A percentile compares a stretch with the other conserved stretches of the same genome.
These are phyloP conservation scores for Anthrax anthrax DNA, from an alignment of 2,888 invertebrate species.

Conservation along the genomic window DNA sequence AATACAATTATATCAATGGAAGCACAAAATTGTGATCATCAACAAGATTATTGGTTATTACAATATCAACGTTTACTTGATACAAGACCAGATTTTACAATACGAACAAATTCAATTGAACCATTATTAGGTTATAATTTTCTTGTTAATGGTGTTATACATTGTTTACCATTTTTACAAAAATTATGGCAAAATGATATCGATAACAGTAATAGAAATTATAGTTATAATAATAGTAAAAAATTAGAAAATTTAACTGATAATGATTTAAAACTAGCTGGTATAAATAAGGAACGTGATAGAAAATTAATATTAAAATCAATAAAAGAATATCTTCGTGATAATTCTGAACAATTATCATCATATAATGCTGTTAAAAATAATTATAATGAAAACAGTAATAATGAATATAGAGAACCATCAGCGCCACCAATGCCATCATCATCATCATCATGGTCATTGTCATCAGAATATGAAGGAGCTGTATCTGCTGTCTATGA, in stretches of 20 bases:
- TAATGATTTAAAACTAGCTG: conserved; percentile 42
- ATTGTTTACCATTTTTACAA: conserved; percentile 56
- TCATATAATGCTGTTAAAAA: neutral
- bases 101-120: conserved; percentile 47
- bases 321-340: conserved; percentile 42
- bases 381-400: conserved; percentile 1
- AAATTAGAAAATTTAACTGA: conserved; percentile 35
- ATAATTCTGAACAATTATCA: neutral
- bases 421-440: conserved; percentile 23
- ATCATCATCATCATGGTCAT: conserved; percentile 19
- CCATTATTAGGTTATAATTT: conserved; percentile 53
- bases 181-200: conserved; percentile 18
- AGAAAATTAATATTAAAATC: conserved; percentile 47
- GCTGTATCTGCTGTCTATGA: neutral
- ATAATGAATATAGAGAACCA: too few relatives aligned
- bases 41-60: conserved; percentile 54
- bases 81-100: conserved; percentile 51
- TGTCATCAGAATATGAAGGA: conserved; percentile 17
- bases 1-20: conserved; percentile 61
- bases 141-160: conserved; percentile 55
- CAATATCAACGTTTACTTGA: conserved; percentile 76
- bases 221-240: too few relatives aligned
- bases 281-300: conserved; percentile 42
- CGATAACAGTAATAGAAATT: too few relatives aligned
- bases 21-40: conserved; percentile 36